A percentile compares a stretch with the other conserved stretches of the same genome.
Evolutionary conservation across 2,888 invertebrate species (phyloP).

Genomic region (Stegana nigrithorax): DNA sequence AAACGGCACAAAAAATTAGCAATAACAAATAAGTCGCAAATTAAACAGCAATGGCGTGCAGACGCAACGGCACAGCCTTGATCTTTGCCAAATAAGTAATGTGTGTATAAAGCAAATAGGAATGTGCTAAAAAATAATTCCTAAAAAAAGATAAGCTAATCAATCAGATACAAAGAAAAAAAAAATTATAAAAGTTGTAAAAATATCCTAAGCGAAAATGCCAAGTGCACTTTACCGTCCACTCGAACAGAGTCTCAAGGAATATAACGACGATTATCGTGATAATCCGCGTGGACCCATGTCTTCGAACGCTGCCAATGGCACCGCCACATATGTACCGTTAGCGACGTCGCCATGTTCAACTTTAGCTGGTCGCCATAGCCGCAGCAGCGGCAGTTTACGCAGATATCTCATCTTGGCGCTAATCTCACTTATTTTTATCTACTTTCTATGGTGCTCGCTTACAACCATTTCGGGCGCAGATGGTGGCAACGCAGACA

Average conservation of each 20-base stretch:
- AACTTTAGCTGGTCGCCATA: neutral
- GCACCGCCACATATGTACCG: neutral
- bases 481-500: neutral
- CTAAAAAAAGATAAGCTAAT: neutral
- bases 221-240: constrained; percentile 52
- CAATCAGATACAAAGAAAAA: neutral
- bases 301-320: too few relatives aligned
- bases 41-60: too few relatives aligned
- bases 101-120: too few relatives aligned
- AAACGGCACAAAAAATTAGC: neutral
- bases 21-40: neutral
- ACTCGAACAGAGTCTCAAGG: constrained; percentile 35
- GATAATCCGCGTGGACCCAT: too few relatives aligned
- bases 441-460: constrained; percentile 8
- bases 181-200: too few relatives aligned
- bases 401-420: neutral
- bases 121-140: too few relatives aligned
- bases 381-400: neutral
- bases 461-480: neutral
- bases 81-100: too few relatives aligned
- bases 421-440: neutral
- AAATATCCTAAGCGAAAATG: constrained; percentile 31
- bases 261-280: constrained; percentile 29
- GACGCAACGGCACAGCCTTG: too few relatives aligned
- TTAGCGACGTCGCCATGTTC: neutral